phyloP scores from a whole-genome alignment of 2,888 invertebrate genomes.

The Aleiodes alternator region DNA sequence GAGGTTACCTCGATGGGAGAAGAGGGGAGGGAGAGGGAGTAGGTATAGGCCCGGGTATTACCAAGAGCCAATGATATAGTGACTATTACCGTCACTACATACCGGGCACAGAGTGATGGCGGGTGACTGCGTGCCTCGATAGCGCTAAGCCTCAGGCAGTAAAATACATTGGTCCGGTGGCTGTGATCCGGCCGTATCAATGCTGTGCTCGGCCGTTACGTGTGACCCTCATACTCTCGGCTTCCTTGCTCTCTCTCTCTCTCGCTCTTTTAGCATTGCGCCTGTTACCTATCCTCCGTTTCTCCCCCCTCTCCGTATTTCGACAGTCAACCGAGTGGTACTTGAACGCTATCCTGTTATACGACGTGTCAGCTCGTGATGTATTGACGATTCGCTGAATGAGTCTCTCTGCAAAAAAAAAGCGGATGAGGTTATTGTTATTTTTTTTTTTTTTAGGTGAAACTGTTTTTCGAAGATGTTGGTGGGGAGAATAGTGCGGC shows the following conservation, averaged over 20 bases:
- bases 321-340: slow-evolving; percentile 50
- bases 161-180: slow-evolving; percentile 74
- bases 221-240: slow-evolving; percentile 61
- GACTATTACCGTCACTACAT: slow-evolving; percentile 76
- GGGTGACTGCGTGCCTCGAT: slow-evolving; percentile 75
- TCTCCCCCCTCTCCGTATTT: slow-evolving; percentile 40
- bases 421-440: slow-evolving; percentile 12
- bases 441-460: background rate
- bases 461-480: slow-evolving; percentile 9
- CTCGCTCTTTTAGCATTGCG: slow-evolving; percentile 20
- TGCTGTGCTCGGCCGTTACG: slow-evolving; percentile 72
- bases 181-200: slow-evolving; percentile 75
- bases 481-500: background rate
- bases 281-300: slow-evolving; percentile 39
- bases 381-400: slow-evolving; percentile 59
- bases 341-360: slow-evolving; percentile 62
- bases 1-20: slow-evolving; percentile 41
- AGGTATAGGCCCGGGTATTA: slow-evolving; percentile 71
- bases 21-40: slow-evolving; percentile 52
- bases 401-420: slow-evolving; percentile 27
- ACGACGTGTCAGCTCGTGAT: slow-evolving; percentile 62
- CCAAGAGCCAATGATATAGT: slow-evolving; percentile 76
- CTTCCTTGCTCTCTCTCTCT: slow-evolving; percentile 46
- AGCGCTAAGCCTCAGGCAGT: slow-evolving; percentile 75
- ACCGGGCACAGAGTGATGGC: slow-evolving; percentile 74